These are phyloP conservation scores for Diadegma fenestrale DNA, from an alignment of 2,888 invertebrate species.

Conservation along the genomic window DNA sequence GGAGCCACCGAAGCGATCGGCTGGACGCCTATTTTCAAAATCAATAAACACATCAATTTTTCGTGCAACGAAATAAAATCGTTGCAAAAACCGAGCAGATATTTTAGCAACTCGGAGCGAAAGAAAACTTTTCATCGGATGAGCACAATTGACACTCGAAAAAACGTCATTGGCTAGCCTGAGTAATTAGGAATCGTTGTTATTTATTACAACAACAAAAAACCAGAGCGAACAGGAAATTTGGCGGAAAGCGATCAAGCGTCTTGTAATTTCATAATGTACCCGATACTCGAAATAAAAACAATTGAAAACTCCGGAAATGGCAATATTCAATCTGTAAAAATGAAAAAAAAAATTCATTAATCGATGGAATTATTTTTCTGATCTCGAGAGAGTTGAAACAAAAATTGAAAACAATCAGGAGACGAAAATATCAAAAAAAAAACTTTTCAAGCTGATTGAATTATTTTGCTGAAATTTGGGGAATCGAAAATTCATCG, in stretches of 20 bases:
- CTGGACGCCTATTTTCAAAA: conserved; percentile 74
- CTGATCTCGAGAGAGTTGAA: not conserved
- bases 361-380: not conserved
- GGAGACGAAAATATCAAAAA: not conserved
- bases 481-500: not conserved
- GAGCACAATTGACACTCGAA: not conserved
- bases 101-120: conserved; percentile 7
- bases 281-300: not conserved
- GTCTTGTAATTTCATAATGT: not conserved
- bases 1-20: conserved; percentile 81
- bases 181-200: not conserved
- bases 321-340: not conserved
- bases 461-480: not conserved
- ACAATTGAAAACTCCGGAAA: not conserved
- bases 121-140: not conserved
- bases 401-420: too few species aligned
- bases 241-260: not conserved
- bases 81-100: not conserved
- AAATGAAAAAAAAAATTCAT: not conserved
- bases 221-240: not conserved
- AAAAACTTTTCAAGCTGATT: not conserved
- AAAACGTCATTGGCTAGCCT: not conserved
- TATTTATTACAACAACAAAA: not conserved
- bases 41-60: not conserved
- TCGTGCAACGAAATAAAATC: not conserved